Evolutionary conservation across 92 coral and sea anemone genomes (phyloP), one percentile per base, ranked within the genome.

Genomic region (Umimayanthus kanabou): DNA sequence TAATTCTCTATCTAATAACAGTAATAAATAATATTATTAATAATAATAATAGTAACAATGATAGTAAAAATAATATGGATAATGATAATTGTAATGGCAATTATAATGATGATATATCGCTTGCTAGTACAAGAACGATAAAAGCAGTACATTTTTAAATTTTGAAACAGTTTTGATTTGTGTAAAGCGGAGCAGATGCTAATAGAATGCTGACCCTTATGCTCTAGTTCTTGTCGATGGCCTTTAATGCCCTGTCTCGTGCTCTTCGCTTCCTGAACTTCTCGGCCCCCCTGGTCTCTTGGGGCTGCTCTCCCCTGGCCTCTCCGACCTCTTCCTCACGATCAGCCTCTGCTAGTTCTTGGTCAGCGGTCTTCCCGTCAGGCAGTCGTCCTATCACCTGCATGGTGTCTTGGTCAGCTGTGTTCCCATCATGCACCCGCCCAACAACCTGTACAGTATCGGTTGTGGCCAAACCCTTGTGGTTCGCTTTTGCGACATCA

Each of bases 221-320:
- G n/a, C 1, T 9, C 18, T 76, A 76, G 18, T 76, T 30, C 57
- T n/a, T 43, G 30, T 43, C 58, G 37, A 14, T 39, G 15, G 80
- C 80, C 47, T 76, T 76, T 20, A 76, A 58, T 76, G 80, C 5
- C 58, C 80, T 76, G n/a, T 76, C 80, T 16, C 80, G 58, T 8
- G 29, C 47, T 18, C 18, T 45, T 76, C 80, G 80, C 33, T n/a
- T 76, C 43, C 58, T 76, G 45, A 18, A n/a, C 5, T 45, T 39
- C n/a, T 39, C 20, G 80, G 6, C 11, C 9, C 45, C 80, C 25
- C 80, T 40, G 29, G 69, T 18, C 26, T 61, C 45, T n/a, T 37
- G 49, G 29, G 53, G 9, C 16, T 23, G 43, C 2, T 73, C 9
- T 23, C 77, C 40, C 23, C 69, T 61, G 20, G 18, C 42, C 9